Evolutionary conservation across 2,797 vertebrate genomes (phyloP), one percentile per base, ranked within the genome.

Genomic region (Alcedo atthis): DNA sequence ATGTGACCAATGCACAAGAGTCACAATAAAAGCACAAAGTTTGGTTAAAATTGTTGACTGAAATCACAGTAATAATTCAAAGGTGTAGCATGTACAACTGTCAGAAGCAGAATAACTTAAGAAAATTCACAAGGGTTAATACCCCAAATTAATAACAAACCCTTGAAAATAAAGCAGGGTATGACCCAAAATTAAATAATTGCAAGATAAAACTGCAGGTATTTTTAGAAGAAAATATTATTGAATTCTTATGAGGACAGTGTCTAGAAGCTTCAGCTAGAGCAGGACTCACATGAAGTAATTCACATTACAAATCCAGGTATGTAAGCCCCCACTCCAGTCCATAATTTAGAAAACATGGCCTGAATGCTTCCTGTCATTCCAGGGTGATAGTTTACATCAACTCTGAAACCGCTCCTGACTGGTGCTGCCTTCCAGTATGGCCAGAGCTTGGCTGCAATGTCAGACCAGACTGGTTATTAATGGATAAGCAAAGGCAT

Each of bases 151-250:
- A 59, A 75, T 43, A 30, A 26, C 3, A 64, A 80, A 67, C 12
- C 61, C 64, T 20, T 46, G 15, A 75, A 83, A 83, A 75, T 55
- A 73, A 87, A 68, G 61, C 37, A 89, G n/a, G 48, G 14, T 33
- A 57, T 8, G 9, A 13, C 49, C 45, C 73, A 76, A 87, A 91
- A 90, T 46, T 37, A 93, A 92, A 93, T 81, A 77, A 77, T 16
- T 33, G 28, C 18, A 58, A 51, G 46, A 83, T 32, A 54, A 78
- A 93, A 70, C 18, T 42, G 30, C 55, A 81, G 69, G 33, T 75
- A 58, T 71, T 91, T 87, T 93, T 81, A 78, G 61, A 83, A 75
- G 58, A 58, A 86, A 83, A 83, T 71, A 66, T 75, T 63, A 80
- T 1, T 32, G 51, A 75, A 33, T 37, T 67, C 42, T 81, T 64